A percentile compares a stretch with the other conserved stretches of the same genome.
Conservation (phyloP, 2,797 vertebrate species). For the Microctenopoma steveboyesi region DNA sequence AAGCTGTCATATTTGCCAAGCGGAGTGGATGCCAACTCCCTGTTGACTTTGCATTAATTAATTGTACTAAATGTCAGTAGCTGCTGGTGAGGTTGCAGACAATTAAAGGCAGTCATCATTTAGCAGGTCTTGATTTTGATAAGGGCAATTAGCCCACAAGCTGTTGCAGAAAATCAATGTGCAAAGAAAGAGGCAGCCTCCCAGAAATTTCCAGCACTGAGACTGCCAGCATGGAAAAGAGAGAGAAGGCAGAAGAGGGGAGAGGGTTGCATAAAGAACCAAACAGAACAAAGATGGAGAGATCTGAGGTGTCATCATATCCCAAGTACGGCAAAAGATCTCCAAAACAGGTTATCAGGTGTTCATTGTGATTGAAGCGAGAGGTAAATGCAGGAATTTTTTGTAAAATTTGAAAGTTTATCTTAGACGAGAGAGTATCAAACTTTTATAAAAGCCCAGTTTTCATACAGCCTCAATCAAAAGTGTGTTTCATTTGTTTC, state of each 20-base stretch:
- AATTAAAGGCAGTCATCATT: constrained; percentile 79
- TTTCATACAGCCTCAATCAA: constrained; percentile 18
- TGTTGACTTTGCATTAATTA: constrained; percentile 77
- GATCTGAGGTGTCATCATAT: too few relatives aligned
- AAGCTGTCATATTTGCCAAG: constrained; percentile 50
- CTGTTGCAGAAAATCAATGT: constrained; percentile 77
- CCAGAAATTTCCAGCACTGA: constrained; percentile 38
- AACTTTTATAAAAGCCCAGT: constrained; percentile 36
- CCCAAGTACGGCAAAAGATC: too few relatives aligned
- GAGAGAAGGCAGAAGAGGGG: constrained; percentile 7
- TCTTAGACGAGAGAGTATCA: not conserved
- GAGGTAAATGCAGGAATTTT: constrained; percentile 12
- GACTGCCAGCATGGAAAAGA: constrained; percentile 1
- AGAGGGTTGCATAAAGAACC: constrained; percentile 6
- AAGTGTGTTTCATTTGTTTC: constrained; percentile 26
- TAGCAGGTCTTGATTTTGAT: constrained; percentile 81
- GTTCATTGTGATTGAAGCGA: constrained; percentile 30
- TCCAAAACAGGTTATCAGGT: constrained; percentile 27
- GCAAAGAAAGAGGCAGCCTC: constrained; percentile 34
- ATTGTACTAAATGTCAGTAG: constrained; percentile 82
- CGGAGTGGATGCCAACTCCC: constrained; percentile 47
- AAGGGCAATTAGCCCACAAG: constrained; percentile 83
- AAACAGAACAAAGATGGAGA: constrained; percentile 1
- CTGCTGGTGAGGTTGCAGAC: constrained; percentile 67
- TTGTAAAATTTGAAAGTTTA: constrained; percentile 17